Evolutionary conservation across 2,888 invertebrate genomes (phyloP).

Genomic region (Frankliniella intonsa): DNA sequence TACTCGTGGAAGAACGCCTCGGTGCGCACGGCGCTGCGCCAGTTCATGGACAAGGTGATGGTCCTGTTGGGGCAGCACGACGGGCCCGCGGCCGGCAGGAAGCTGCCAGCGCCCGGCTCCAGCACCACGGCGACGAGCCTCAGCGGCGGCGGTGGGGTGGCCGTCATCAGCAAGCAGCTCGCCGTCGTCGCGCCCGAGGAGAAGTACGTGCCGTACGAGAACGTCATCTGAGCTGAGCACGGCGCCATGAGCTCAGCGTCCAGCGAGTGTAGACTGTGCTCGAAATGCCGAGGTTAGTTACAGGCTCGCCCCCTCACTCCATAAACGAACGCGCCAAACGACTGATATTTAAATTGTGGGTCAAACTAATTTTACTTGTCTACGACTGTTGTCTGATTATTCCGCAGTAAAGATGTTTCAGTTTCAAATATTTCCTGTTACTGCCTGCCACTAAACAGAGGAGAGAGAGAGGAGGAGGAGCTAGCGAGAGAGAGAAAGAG

Average conservation of each 20-base stretch:
- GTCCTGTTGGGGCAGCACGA: neutral
- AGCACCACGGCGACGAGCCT: neutral
- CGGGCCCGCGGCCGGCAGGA: neutral
- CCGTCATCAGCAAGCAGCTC: neutral
- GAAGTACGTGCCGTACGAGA: slow-evolving; percentile 1
- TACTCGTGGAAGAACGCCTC: slow-evolving; percentile 35
- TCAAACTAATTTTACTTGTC: too few species aligned
- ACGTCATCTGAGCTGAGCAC: neutral
- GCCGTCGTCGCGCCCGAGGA: too few species aligned
- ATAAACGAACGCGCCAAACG: too few species aligned
- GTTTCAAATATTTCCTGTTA: too few species aligned
- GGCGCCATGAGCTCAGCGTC: neutral
- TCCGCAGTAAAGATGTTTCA: too few species aligned
- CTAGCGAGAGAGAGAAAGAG: neutral
- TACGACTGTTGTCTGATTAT: too few species aligned
- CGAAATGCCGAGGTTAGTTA: too few species aligned
- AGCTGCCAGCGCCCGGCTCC: neutral
- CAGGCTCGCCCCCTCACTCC: too few species aligned
- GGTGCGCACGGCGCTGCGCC: slow-evolving; percentile 28
- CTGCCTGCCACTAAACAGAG: neutral
- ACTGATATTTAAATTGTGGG: too few species aligned
- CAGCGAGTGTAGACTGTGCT: too few species aligned
- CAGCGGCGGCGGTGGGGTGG: neutral
- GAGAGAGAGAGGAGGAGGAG: neutral
- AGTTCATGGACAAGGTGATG: slow-evolving; percentile 27